A percentile compares a stretch with the other conserved stretches of the same genome.
Conservation (phyloP, 2,888 invertebrate genomes). For the Drosophila kambysellisi region DNA sequence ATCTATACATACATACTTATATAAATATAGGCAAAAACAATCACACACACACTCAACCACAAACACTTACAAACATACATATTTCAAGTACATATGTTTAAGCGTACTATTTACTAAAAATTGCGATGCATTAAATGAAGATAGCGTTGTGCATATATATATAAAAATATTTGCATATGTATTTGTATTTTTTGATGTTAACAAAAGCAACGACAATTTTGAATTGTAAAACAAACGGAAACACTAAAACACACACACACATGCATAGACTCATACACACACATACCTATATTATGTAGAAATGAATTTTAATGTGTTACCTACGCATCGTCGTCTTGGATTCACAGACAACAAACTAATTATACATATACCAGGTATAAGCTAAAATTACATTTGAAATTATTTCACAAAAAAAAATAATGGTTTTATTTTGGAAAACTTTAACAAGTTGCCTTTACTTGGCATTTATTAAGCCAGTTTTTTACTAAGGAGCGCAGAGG, state of each 20-base stretch:
- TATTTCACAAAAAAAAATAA: slow-evolving; percentile 66
- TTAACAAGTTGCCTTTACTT: neutral
- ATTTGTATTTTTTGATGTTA: slow-evolving; percentile 57
- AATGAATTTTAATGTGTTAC: slow-evolving; percentile 76
- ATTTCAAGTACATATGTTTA: slow-evolving; percentile 52
- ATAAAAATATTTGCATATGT: slow-evolving; percentile 13
- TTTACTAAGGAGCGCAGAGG: neutral
- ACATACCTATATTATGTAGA: slow-evolving; percentile 64
- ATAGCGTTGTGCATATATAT: slow-evolving; percentile 44
- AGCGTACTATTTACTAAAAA: slow-evolving; percentile 48
- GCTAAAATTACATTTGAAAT: slow-evolving; percentile 75
- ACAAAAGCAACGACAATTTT: slow-evolving; percentile 57
- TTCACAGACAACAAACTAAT: slow-evolving; percentile 68
- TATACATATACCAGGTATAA: slow-evolving; percentile 70
- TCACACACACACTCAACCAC: slow-evolving; percentile 17
- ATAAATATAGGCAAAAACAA: slow-evolving; percentile 41
- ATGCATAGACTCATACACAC: slow-evolving; percentile 12
- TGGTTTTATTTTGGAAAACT: neutral
- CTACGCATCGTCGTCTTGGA: slow-evolving; percentile 68
- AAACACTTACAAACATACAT: slow-evolving; percentile 21
- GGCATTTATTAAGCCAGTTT: neutral
- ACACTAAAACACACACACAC: slow-evolving; percentile 7
- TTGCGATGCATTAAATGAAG: slow-evolving; percentile 39
- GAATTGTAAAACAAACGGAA: slow-evolving; percentile 52
- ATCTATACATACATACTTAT: slow-evolving; percentile 46